These are phyloP conservation scores for Prunella strophiata DNA, from an alignment of 2,797 vertebrate genomes.

Conservation along the genomic window DNA sequence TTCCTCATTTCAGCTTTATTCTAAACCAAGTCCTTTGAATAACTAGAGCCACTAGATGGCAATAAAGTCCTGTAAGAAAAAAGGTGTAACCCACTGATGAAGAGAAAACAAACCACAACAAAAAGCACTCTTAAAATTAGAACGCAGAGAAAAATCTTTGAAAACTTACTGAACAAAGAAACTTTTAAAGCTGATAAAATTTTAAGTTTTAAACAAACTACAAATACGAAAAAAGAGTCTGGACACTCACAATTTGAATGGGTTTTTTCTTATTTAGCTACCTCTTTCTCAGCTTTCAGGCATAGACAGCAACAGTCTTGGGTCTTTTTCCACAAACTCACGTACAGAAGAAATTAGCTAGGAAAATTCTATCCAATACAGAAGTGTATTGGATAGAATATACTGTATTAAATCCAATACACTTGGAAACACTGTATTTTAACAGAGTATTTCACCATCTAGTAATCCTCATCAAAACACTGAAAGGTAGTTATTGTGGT, in stretches of 20 bases:
- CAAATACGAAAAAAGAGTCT: not conserved
- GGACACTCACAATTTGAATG: not conserved
- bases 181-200: not conserved
- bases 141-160: not conserved
- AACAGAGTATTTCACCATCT: not conserved
- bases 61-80: not conserved
- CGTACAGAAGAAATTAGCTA: not conserved
- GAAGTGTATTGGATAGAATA: too few species aligned
- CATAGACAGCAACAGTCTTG: not conserved
- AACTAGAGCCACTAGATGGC: constrained; percentile 48
- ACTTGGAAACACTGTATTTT: not conserved
- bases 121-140: not conserved
- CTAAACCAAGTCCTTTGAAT: not conserved
- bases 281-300: not conserved
- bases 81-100: not conserved
- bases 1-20: not conserved
- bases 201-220: not conserved
- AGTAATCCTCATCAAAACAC: not conserved
- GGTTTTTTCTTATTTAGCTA: not conserved
- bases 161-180: not conserved
- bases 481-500: not conserved
- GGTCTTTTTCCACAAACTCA: not conserved
- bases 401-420: too few species aligned
- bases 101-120: not conserved
- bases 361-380: not conserved